Evolutionary conservation across 2,797 vertebrate genomes (phyloP), one percentile per base, ranked within the genome.

Genomic region (Falco columbarius): DNA sequence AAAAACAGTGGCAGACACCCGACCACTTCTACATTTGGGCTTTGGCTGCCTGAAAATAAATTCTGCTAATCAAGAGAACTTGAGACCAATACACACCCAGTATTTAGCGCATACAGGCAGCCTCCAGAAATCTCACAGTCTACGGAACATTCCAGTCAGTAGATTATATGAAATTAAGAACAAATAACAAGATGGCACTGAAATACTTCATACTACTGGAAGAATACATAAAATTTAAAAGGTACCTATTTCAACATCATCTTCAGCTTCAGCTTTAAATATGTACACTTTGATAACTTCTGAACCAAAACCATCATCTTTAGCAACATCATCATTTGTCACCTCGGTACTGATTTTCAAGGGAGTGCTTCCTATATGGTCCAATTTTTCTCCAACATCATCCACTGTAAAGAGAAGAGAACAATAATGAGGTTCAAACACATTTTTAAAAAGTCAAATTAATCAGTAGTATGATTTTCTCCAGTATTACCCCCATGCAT

Each of bases 281-380:
- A 99, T 99, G 98, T 99, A 99, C 94, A 99, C 99, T 98, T 99
- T 99, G 97, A 99, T 99, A 97, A 99, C 99, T 98, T 99, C 99
- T 38, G 99, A 99, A 93, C 99, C 99, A 95, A 99, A 99, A 11
- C 98, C 99, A 47, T 99, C 99, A 95, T 99, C 99, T 97, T 99
- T 99, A 93, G 98, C 98, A 68, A 98, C 98, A 61, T 99, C 99
- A 95, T 99, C 99, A 88, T 99, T 99, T 74, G 99, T 98, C 89
- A 99, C 98, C 97, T 99, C 99, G 0, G 98, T 99, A 97, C 98
- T 99, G 87, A 99, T 99, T 98, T 99, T 99, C 97, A 99, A 98
- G 46, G 99, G 99, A 74, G 99, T 97, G 93, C 98, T 99, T 95
- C 99, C 99, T 93, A 99, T 99, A 73, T 98, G 98, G 95, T 99